phyloP scores from a whole-genome alignment of 2,888 invertebrate genomes.

The Clusia tigrina region DNA sequence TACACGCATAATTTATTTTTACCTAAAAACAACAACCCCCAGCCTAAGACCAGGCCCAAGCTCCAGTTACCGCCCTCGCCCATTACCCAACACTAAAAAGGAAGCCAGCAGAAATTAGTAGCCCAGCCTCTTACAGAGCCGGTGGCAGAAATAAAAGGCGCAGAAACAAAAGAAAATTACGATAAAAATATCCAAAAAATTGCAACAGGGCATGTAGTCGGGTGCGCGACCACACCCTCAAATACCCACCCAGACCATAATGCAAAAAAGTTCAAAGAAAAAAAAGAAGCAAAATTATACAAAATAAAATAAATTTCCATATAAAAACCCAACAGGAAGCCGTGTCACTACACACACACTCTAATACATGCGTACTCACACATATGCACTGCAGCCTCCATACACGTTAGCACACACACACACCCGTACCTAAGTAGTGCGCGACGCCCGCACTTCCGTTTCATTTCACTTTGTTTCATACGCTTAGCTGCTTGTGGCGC shows the following conservation, averaged over 20 bases:
- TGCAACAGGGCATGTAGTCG: conserved; percentile 47
- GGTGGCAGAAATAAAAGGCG: not conserved
- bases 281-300: not conserved
- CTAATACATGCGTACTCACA: conserved; percentile 10
- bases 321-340: conserved; percentile 30
- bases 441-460: no score
- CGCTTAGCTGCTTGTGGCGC: not conserved
- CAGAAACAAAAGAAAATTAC: conserved; percentile 51
- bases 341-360: not conserved
- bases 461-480: no score
- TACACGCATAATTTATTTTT: conserved; percentile 60
- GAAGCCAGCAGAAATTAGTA: not conserved
- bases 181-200: conserved; percentile 54
- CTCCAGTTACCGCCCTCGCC: conserved; percentile 22
- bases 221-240: conserved; percentile 34
- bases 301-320: conserved; percentile 41
- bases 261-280: conserved; percentile 10
- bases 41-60: not conserved
- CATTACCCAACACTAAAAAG: not conserved
- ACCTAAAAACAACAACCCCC: conserved; percentile 11
- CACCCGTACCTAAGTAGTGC: no score
- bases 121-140: not conserved
- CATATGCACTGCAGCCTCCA: no score
- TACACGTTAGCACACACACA: no score
- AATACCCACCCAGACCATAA: conserved; percentile 9